phyloP scores from a whole-genome alignment of 2,888 invertebrate species.

The Masnerella sp. region DNA sequence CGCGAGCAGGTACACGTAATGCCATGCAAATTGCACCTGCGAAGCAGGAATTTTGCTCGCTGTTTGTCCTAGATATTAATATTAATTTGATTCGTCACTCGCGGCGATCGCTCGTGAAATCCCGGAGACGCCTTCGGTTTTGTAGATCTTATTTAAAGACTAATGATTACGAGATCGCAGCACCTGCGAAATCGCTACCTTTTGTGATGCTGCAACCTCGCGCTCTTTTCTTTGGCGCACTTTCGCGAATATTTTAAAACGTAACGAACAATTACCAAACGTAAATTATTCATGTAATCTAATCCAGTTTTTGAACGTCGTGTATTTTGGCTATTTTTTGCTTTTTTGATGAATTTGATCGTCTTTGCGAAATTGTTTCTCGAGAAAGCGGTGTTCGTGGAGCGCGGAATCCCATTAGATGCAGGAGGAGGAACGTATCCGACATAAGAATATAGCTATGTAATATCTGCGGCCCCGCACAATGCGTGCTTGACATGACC shows the following conservation, averaged over 20 bases:
- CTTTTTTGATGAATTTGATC: too few species aligned
- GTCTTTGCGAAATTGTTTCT: constrained; percentile 16
- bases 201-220: constrained; percentile 24
- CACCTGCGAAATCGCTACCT: constrained; percentile 53
- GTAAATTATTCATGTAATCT: constrained; percentile 40
- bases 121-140: constrained; percentile 60
- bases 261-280: constrained; percentile 38
- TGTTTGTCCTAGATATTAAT: constrained; percentile 73
- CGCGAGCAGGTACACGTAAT: constrained; percentile 66
- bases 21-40: constrained; percentile 71
- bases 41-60: constrained; percentile 67
- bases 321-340: too few species aligned
- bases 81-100: constrained; percentile 75
- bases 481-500: constrained; percentile 67
- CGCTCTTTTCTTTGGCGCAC: constrained; percentile 8
- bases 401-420: constrained; percentile 68
- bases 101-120: constrained; percentile 68
- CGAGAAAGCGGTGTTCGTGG: too few species aligned
- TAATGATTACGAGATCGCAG: constrained; percentile 70
- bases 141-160: constrained; percentile 65
- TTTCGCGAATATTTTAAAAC: constrained; percentile 41
- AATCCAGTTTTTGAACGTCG: constrained; percentile 20
- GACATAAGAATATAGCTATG: constrained; percentile 35
- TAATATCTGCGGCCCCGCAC: constrained; percentile 41
- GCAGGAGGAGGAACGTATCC: constrained; percentile 46